Percentiles rank a stretch among this genome's conserved stretches.
Conservation (phyloP, 2,888 invertebrate genomes). For the Rutpela maculata region DNA sequence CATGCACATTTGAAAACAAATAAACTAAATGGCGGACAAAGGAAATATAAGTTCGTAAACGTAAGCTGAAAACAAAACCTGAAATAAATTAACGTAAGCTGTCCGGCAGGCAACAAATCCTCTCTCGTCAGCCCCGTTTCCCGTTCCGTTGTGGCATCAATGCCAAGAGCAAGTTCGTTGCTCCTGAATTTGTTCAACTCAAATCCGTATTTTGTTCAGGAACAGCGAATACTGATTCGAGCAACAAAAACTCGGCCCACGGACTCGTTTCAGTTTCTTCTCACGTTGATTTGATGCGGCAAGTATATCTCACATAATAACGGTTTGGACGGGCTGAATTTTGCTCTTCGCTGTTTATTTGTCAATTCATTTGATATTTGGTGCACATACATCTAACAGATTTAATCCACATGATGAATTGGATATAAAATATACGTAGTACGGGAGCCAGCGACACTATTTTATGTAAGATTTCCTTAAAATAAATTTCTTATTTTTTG, state of each 20-base stretch:
- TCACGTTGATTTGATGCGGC: constrained; percentile 19
- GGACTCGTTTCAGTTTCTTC: constrained; percentile 7
- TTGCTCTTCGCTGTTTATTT: neutral
- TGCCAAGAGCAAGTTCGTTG: constrained; percentile 31
- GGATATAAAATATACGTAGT: too few species aligned
- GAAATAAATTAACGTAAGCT: constrained; percentile 23
- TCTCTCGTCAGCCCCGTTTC: constrained; percentile 16
- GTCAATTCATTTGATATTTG: neutral
- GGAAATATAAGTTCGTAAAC: neutral
- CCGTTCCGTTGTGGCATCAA: constrained; percentile 15
- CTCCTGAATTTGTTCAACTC: constrained; percentile 26
- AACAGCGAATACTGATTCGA: constrained; percentile 14
- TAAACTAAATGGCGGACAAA: neutral
- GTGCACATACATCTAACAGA: neutral
- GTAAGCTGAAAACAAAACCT: neutral
- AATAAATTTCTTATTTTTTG: too few species aligned
- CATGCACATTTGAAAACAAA: too few species aligned
- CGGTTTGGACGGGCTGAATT: neutral
- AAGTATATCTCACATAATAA: constrained; percentile 13
- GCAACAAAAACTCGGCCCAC: constrained; percentile 30
- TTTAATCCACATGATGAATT: too few species aligned
- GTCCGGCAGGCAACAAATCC: constrained; percentile 1
- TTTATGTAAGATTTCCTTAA: too few species aligned
- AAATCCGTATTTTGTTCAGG: constrained; percentile 18
- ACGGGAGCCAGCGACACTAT: too few species aligned